Conservation (phyloP, 2,113 vertebrate species). For the Engraulis encrasicolus region DNA sequence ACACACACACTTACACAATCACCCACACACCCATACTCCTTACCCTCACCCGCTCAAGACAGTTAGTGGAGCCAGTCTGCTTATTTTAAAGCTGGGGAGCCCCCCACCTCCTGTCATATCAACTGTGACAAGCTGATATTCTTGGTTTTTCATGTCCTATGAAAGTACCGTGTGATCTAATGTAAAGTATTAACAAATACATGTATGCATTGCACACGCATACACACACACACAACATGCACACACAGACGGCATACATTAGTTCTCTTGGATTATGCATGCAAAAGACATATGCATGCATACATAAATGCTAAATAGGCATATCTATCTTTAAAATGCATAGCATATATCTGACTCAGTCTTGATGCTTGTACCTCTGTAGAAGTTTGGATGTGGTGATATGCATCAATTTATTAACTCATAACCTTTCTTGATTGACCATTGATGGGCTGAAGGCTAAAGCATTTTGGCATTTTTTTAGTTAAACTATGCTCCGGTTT, state of each 20-base stretch:
- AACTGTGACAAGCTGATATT: conserved; percentile 12
- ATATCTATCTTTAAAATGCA: neutral
- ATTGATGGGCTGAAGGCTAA: neutral
- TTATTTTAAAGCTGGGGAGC: neutral
- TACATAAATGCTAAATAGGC: neutral
- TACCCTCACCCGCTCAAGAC: neutral
- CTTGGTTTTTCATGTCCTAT: conserved; percentile 4
- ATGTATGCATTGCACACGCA: neutral
- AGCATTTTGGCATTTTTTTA: neutral
- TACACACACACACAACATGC: neutral
- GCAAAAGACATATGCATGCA: neutral
- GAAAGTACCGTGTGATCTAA: neutral
- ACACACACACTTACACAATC: no score
- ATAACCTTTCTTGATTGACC: neutral
- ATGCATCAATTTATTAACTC: neutral
- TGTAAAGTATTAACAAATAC: neutral
- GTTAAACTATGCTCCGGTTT: conserved; percentile 43
- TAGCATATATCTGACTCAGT: neutral
- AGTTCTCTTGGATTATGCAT: neutral
- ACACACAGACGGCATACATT: neutral
- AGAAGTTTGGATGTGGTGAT: neutral
- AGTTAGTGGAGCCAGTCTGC: neutral
- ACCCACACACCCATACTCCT: no score
- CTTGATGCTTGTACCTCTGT: neutral
- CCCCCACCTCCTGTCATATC: conserved; percentile 1